Percentiles rank a stretch among this genome's conserved stretches.
Evolutionary conservation across 2,797 vertebrate species (phyloP).

Genomic region (Xerus rutilus): DNA sequence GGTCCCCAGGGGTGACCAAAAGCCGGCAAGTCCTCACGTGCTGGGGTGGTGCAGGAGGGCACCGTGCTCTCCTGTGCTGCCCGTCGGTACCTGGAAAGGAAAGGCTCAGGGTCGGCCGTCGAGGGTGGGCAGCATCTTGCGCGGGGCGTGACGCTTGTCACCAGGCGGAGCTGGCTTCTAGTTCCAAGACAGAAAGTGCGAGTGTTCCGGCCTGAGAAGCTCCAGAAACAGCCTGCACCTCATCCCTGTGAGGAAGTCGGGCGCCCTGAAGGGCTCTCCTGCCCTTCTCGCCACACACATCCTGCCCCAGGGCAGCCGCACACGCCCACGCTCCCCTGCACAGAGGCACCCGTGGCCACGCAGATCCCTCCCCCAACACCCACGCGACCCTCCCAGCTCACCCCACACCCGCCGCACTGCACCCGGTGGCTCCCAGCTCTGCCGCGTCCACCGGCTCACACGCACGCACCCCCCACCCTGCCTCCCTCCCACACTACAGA

Average conservation of each 20-base stretch:
- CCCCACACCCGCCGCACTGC: not conserved
- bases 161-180: not conserved
- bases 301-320: not conserved
- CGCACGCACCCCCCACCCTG: not conserved
- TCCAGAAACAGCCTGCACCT: too few species aligned
- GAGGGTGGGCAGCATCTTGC: not conserved
- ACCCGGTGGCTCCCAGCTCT: not conserved
- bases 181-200: not conserved
- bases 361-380: not conserved
- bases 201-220: too few species aligned
- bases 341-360: not conserved
- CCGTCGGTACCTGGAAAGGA: not conserved
- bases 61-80: not conserved
- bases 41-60: not conserved
- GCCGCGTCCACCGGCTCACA: not conserved
- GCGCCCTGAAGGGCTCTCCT: not conserved
- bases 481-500: not conserved
- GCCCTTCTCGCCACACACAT: not conserved
- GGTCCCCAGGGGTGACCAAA: not conserved
- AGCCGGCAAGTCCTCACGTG: not conserved
- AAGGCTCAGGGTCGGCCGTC: not conserved
- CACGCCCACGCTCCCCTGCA: fast-evolving
- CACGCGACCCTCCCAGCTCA: not conserved
- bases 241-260: not conserved
- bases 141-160: not conserved